These are phyloP conservation scores for Drosophila carrolli DNA, from an alignment of 1,140 invertebrate species.

Conservation along the genomic window DNA sequence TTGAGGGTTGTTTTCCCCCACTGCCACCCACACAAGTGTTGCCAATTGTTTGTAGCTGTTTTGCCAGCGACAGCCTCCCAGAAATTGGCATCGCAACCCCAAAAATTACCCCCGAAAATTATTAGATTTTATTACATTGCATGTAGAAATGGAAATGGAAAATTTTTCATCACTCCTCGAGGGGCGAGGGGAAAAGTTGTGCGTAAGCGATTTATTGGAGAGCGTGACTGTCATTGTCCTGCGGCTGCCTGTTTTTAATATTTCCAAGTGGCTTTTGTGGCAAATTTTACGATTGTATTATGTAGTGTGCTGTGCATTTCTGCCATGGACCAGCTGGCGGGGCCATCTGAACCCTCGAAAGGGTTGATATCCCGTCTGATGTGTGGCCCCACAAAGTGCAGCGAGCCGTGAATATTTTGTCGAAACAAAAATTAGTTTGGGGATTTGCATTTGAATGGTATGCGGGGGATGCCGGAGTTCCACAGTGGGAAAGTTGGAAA, in stretches of 20 bases:
- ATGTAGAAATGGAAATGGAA: conserved; percentile 71
- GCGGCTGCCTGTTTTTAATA: conserved; percentile 72
- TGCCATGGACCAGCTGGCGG: conserved; percentile 52
- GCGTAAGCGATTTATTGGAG: conserved; percentile 55
- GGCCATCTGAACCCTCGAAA: conserved; percentile 30
- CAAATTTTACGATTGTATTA: conserved; percentile 50
- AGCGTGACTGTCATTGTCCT: conserved; percentile 49
- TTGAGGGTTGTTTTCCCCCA: conserved; percentile 55
- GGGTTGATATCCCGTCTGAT: conserved; percentile 34
- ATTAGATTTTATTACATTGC: conserved; percentile 73
- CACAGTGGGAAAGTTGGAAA: conserved; percentile 55
- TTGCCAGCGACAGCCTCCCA: conserved; percentile 52
- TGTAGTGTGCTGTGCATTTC: conserved; percentile 28
- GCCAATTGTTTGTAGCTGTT: conserved; percentile 76
- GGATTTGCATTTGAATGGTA: conserved; percentile 78
- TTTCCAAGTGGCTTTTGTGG: conserved; percentile 74
- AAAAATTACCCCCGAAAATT: conserved; percentile 51
- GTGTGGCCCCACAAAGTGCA: conserved; percentile 48
- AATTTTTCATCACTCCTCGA: conserved; percentile 54
- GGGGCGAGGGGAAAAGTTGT: conserved; percentile 47
- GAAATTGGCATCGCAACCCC: conserved; percentile 42
- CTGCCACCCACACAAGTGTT: conserved; percentile 69
- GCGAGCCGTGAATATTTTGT: conserved; percentile 69
- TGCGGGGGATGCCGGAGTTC: conserved; percentile 10
- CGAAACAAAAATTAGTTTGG: conserved; percentile 78